Evolutionary conservation across 2,113 vertebrate genomes (phyloP), one percentile per base, ranked within the genome.

Genomic region (Labeo catla): DNA sequence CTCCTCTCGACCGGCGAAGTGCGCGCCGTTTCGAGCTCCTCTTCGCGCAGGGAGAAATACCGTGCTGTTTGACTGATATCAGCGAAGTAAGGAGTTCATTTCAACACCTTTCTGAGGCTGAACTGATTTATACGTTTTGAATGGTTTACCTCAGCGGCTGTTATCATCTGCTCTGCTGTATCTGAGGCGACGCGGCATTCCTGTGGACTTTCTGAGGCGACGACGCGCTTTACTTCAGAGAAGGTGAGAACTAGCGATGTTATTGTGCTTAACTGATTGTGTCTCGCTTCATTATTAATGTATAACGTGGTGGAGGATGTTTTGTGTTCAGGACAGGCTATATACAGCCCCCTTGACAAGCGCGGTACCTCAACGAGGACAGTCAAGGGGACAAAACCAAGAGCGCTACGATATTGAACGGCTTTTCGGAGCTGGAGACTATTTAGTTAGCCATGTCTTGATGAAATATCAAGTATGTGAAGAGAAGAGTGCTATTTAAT

Each of bases 111-210:
- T 84, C 45, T 23, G n/a, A 6, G n/a, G 59, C 77, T 84, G 21
- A 39, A 79, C 61, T 61, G 65, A 74, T 50, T 13, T n/a, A 36
- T n/a, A n/a, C n/a, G 7, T 43, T 63, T 85, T 49, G 43, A n/a
- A 81, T 50, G 66, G 45, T 83, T 73, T 61, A 81, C 78, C 78
- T 59, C 77, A 13, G 54, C 76, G 45, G 52, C 68, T 59, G 66
- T 21, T 50, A 76, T 52, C 79, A 77, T 73, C 80, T 77, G 13
- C 86, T 45, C 86, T 28, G 72, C 50, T n/a, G 50, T 28, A 52
- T 83, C 86, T 83, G 70, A 65, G 59, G 76, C 76, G 70, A 65
- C 52, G 70, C 72, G 45, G 34, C 87, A 82, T 88, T 86, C 87
- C 87, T 83, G 73, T 73, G 80, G 79, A 86, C 87, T 83, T 52